Base-by-base conservation (phyloP, 2,113 vertebrate species). In the Anser brachyrhynchus region DNA sequence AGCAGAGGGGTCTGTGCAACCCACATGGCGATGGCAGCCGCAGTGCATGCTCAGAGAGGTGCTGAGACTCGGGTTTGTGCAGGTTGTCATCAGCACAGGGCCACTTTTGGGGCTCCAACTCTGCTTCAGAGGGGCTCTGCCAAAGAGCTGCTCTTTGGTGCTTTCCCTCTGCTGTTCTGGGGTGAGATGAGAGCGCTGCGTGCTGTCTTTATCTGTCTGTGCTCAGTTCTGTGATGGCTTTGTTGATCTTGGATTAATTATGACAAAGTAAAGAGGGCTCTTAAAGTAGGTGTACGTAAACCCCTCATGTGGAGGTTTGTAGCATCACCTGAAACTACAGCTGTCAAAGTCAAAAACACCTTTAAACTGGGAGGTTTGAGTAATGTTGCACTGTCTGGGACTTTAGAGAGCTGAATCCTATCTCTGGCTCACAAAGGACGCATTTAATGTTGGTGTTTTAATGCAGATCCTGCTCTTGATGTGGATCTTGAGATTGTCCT, bases 111-210 rank as follows among this genome's bases (percentile, higher is more conserved):
- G 67, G 49, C 72, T 35, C 35, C 20, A 19, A 0, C 8, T 43
- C 39, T 25, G 3, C 1, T 33, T 72, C 12, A 9, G 11, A 43
- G 22, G 23, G 26, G 8, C 55, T 62, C 11, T 18, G 44, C 58
- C 70, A 11, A 65, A 62, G 39, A n/a, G 39, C 49, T 22, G 13
- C 22, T 23, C 29, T 61, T 55, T 3, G 7, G 72, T 31, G 41
- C 39, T 23, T 44, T 59, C 44, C 22, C 55, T 19, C 41, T 25
- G 18, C 13, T 31, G 43, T 13, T n/a, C 35, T 46, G 43, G 46
- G 22, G 4, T 46, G 46, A 31, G 9, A 1, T 8, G 58, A 20
- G 72, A 15, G 9, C 3, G 0, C 54, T 31, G 46, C 8, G 21
- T 41, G 51, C 72, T 75, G 31, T 43, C 43, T 16, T 39, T 16